These are phyloP conservation scores for Zoroaster sp. DNA, from an alignment of 53 echinoderm and acorn worm species.

Conservation along the genomic window DNA sequence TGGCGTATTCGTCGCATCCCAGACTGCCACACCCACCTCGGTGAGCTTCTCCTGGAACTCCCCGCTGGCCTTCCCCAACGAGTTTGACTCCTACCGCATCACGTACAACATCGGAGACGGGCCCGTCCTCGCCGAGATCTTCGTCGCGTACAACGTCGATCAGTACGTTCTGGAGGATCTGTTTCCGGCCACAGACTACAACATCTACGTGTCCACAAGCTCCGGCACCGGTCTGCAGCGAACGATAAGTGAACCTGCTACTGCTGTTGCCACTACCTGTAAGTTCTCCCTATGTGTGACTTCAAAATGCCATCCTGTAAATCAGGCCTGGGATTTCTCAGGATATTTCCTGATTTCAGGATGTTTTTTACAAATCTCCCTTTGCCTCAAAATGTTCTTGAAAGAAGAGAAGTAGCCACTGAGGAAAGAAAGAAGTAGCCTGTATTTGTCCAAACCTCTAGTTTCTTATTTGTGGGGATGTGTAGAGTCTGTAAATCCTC, in stretches of 20 bases:
- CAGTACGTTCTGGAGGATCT: background rate
- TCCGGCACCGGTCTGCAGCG: conserved; percentile 20
- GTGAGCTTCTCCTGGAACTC: background rate
- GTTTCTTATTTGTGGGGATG: no score
- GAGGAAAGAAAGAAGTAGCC: no score
- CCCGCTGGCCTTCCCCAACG: background rate
- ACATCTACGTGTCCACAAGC: conserved; percentile 10
- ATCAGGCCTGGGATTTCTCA: background rate
- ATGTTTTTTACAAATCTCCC: no score
- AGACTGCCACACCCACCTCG: background rate
- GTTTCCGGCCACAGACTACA: conserved; percentile 31
- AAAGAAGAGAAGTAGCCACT: no score
- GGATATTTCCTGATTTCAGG: no score
- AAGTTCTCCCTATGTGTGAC: background rate
- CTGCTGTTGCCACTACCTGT: background rate
- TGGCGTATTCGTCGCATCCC: background rate
- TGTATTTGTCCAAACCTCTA: no score
- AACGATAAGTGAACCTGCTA: conserved; percentile 7
- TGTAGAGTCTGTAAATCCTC: no score
- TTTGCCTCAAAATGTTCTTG: no score
- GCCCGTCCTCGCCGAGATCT: background rate
- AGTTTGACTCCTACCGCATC: conserved; percentile 25
- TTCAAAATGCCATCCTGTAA: background rate
- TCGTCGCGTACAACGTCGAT: background rate
- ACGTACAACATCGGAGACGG: conserved; percentile 25